Evolutionary conservation across 2,888 invertebrate genomes (phyloP), one percentile per base, ranked within the genome.

Genomic region (Pemphredon lugubris): DNA sequence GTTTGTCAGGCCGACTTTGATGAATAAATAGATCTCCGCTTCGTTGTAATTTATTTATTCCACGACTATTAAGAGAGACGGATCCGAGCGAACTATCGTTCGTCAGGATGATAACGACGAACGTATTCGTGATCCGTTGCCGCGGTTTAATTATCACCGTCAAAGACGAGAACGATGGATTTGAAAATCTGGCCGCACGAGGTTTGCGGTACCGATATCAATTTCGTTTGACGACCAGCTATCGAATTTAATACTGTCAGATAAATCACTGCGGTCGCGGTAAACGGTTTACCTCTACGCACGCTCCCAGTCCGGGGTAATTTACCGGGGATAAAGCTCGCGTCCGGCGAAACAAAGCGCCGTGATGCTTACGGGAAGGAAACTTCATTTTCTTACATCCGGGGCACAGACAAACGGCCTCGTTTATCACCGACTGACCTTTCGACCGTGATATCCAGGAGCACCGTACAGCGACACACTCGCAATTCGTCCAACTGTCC

Each of bases 351-450:
- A 78, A 78, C 77, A 78, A 78, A 78, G 79, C 79, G 44, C 23
- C 69, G 66, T 58, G 69, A 68, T 55, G 75, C 79, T 66, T 54
- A 60, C 69, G 79, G 77, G 82, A 83, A 84, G 84, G 83, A 84
- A 84, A 83, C 82, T 83, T 83, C 81, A 82, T 84, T 83, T 80
- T 76, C 82, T 79, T 77, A 76, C 78, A 83, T 83, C 84, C 83
- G 79, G 83, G 47, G 61, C 72, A 66, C 73, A 69, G 83, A 82
- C 81, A 77, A 79, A 81, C 77, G 74, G 70, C 76, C 78, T 80
- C 83, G 82, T 83, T 83, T 83, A 80, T 83, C 83, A 83, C 80
- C 61, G 72, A 72, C 63, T 77, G 81, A 83, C 83, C 82, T 81
- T 81, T 81, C 77, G 81, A 60, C 73, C 75, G 69, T 71, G 79